Conservation (phyloP, 2,888 invertebrate species). For the Aspidiotus rigidus region DNA sequence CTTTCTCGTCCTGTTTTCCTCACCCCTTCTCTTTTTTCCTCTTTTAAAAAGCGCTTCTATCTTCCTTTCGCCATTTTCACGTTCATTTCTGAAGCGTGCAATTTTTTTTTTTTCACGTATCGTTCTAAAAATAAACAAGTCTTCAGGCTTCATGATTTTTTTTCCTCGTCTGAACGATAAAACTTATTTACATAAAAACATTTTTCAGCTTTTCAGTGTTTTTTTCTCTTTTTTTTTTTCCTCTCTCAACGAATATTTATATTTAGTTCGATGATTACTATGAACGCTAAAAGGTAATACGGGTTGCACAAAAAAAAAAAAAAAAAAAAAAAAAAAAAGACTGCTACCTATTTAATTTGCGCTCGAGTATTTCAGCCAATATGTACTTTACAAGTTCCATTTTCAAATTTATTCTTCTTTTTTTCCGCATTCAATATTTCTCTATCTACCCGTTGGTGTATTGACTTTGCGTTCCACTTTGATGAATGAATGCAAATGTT, state of each 20-base stretch:
- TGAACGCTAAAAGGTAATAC: background rate
- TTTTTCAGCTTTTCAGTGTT: background rate
- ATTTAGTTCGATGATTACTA: conserved; percentile 1
- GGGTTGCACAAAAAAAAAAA: background rate
- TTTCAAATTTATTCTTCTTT: background rate
- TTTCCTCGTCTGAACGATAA: conserved; percentile 17
- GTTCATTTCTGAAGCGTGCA: background rate
- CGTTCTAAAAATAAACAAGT: conserved; percentile 28
- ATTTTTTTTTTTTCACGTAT: background rate
- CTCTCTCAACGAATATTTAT: conserved; percentile 5
- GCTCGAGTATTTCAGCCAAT: background rate
- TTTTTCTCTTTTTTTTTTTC: background rate
- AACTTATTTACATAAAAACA: conserved; percentile 28
- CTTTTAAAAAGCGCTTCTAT: background rate
- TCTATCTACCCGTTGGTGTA: no score
- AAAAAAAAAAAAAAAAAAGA: background rate
- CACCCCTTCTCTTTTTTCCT: no score
- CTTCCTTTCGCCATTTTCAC: background rate
- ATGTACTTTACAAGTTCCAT: background rate
- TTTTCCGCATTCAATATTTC: no score
- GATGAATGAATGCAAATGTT: no score
- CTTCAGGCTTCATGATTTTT: conserved; percentile 23
- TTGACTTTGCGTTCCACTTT: no score
- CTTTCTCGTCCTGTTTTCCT: no score
- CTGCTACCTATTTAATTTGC: conserved; percentile 9